Conservation (phyloP, 2,888 invertebrate genomes). For the Rapana venosa region DNA sequence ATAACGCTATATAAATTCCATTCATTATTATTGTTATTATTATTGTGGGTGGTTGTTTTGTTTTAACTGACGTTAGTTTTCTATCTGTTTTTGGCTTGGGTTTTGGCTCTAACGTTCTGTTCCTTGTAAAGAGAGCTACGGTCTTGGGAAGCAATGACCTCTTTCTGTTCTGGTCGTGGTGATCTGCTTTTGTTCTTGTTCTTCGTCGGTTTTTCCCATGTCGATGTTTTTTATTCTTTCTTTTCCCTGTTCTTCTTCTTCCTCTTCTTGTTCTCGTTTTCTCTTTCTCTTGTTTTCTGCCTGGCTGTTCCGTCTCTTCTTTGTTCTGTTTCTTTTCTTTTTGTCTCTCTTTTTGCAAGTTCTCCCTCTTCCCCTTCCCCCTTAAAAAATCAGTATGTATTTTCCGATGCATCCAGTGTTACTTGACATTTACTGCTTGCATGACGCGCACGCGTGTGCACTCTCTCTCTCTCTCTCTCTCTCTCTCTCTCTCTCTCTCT, state of each 20-base stretch:
- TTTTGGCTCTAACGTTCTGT: too few relatives aligned
- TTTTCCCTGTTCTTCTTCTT: not conserved
- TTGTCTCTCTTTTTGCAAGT: not conserved
- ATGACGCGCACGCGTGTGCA: not conserved
- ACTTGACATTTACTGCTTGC: not conserved
- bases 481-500: not conserved
- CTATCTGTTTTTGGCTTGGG: too few relatives aligned
- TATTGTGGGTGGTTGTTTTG: too few relatives aligned
- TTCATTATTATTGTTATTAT: too few relatives aligned
- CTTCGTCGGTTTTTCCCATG: not conserved
- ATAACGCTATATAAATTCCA: too few relatives aligned
- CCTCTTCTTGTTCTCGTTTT: not conserved
- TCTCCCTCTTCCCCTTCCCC: not conserved
- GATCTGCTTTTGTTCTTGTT: not conserved
- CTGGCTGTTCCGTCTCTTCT: not conserved
- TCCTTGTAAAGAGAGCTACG: too few relatives aligned
- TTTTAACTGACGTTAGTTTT: too few relatives aligned
- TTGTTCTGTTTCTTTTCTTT: not conserved
- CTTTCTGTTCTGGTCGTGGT: not conserved
- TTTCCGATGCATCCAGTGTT: not conserved
- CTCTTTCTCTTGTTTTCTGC: not conserved
- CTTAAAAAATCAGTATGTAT: not conserved
- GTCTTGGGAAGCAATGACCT: not conserved
- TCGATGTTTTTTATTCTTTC: not conserved
- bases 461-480: not conserved